Evolutionary conservation across 2,113 vertebrate species (phyloP), one percentile per base, ranked within the genome.

Genomic region (Cyprinodon tularosa): DNA sequence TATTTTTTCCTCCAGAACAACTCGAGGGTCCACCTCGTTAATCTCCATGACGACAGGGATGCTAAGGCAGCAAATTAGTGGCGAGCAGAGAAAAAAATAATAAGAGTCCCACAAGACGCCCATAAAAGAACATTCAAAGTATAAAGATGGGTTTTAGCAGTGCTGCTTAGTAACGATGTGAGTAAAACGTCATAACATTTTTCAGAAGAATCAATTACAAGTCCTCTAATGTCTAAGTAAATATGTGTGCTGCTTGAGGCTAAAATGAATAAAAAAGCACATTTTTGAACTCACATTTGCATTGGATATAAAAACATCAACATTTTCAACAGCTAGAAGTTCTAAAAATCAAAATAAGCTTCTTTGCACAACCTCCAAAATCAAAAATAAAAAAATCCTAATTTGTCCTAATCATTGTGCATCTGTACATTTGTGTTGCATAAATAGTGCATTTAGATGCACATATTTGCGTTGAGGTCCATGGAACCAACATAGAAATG

Each of bases 21-120:
- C 86, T 85, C 80, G 57, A 76, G 65, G 82, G 83, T 86, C 84
- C 78, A 73, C 79, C 89, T 93, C 90, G 78, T 93, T 93, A 92
- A 93, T 94, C 91, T 93, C 86, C 82, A 86, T 89, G 89, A 88
- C 81, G 68, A 92, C 91, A 91, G 81, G 83, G 84, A 82, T 89
- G 89, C 91, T 86, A 86, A 69, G 66, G 89, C 90, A 91, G 89
- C 89, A 89, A 88, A 89, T 88, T 90, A 92, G 85, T 74, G 74
- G 78, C 71, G 57, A 81, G 76, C 12, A 57, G 74, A 42, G 84
- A 84, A 77, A 85, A 83, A 72, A 71, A 37, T 12, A 69, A 39
- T 65, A 40, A 20, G 13, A 20, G 82, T 69, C 76, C 72, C 74
- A 68, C 37, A 69, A 85, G 85, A 86, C 76, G 74, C 69, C 78